Conservation (phyloP, 2,113 vertebrate species). For the Psilopsiagon aymara region DNA sequence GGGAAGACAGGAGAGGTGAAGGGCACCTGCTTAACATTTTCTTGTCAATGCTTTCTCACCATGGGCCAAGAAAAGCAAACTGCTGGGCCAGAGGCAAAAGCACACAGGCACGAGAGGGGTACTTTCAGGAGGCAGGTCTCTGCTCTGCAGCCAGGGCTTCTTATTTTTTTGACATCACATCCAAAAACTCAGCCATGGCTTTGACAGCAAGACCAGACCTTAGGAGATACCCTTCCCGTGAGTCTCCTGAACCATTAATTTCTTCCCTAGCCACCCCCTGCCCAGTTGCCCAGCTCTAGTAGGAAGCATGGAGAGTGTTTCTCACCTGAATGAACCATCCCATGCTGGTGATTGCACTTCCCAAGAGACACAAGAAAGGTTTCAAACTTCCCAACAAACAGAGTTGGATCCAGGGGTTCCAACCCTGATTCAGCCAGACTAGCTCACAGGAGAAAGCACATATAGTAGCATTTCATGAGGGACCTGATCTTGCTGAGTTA, state of each 20-base stretch:
- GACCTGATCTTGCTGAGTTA: background rate
- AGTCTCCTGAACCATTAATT: background rate
- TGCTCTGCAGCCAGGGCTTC: background rate
- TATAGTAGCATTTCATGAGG: background rate
- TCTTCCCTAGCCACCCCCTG: background rate
- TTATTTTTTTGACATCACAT: background rate
- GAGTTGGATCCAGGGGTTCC: rapidly evolving
- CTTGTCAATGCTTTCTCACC: background rate
- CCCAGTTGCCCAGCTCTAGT: background rate
- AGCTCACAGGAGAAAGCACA: background rate
- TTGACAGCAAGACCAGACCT: background rate
- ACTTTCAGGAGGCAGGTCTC: background rate
- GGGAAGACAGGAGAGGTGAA: background rate
- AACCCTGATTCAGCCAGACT: background rate
- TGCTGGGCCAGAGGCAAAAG: background rate
- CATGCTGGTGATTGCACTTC: background rate
- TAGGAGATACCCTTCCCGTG: background rate
- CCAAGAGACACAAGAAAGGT: background rate
- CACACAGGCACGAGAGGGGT: rapidly evolving
- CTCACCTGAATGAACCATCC: background rate
- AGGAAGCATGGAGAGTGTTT: background rate
- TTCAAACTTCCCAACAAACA: background rate
- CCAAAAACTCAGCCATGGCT: background rate
- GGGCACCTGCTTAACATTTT: background rate
- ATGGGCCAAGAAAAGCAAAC: background rate